Conservation (phyloP, 2,113 vertebrate species). For the Thunnus thynnus region DNA sequence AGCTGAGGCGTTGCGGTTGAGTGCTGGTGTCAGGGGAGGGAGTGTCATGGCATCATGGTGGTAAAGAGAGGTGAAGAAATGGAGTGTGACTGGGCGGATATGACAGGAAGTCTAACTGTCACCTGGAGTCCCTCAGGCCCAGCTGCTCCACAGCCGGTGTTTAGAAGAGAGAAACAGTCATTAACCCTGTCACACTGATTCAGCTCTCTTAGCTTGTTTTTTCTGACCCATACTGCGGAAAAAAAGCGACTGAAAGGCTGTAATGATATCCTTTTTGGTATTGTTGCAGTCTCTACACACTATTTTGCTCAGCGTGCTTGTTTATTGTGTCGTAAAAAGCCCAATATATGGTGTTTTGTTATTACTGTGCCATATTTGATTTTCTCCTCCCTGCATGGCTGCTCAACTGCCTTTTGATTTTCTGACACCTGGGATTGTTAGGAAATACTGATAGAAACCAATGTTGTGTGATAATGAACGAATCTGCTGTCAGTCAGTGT, state of each 20-base stretch:
- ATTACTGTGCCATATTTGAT: slow-evolving; percentile 75
- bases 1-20: slow-evolving; percentile 34
- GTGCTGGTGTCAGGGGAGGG: slow-evolving; percentile 40
- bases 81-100: slow-evolving; percentile 76
- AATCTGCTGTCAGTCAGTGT: slow-evolving; percentile 67
- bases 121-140: slow-evolving; percentile 73
- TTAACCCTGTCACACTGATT: slow-evolving; percentile 84
- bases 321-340: slow-evolving; percentile 70
- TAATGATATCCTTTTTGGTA: slow-evolving; percentile 64
- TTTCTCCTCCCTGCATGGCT: slow-evolving; percentile 61
- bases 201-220: slow-evolving; percentile 63
- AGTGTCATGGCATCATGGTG: slow-evolving; percentile 16
- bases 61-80: slow-evolving; percentile 71
- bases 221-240: slow-evolving; percentile 67
- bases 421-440: slow-evolving; percentile 73
- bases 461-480: slow-evolving; percentile 76
- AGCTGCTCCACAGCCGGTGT: slow-evolving; percentile 73
- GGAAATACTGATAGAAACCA: slow-evolving; percentile 65
- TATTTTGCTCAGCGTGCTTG: slow-evolving; percentile 47
- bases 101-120: slow-evolving; percentile 79
- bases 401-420: slow-evolving; percentile 76
- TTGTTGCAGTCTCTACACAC: slow-evolving; percentile 28
- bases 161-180: slow-evolving; percentile 78
- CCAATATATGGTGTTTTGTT: slow-evolving; percentile 66
- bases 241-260: slow-evolving; percentile 56